Evolutionary conservation across 2,888 invertebrate genomes (phyloP).

Genomic region (Pristionchus mayeri): DNA sequence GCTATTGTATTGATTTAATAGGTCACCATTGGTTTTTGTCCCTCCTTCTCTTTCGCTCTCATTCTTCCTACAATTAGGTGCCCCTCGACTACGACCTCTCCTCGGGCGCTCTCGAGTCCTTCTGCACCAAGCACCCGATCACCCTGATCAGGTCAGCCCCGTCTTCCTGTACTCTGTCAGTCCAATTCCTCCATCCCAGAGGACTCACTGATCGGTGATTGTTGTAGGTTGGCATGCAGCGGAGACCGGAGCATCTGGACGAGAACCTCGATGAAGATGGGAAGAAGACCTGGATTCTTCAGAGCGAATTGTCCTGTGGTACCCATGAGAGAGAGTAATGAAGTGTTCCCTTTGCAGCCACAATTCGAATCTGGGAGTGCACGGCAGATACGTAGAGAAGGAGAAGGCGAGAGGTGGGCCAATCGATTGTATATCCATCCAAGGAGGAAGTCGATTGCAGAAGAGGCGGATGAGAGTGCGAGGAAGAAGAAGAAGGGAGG

Average conservation of each 20-base stretch:
- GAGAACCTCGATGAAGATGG: not conserved
- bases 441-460: too few species aligned
- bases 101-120: not conserved
- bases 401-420: not conserved
- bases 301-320: not conserved
- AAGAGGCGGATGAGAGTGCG: too few species aligned
- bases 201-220: not conserved
- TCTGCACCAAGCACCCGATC: not conserved
- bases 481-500: not conserved
- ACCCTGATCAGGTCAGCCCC: not conserved
- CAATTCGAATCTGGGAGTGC: not conserved
- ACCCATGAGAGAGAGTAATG: not conserved
- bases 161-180: not conserved
- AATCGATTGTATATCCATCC: not conserved
- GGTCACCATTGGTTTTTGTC: not conserved
- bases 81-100: not conserved
- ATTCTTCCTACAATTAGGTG: not conserved
- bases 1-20: not conserved
- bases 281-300: not conserved
- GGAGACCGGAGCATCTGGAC: not conserved
- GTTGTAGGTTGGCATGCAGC: not conserved
- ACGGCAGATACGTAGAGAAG: not conserved
- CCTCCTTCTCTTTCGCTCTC: not conserved
- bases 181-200: not conserved
- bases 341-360: not conserved